phyloP scores from a whole-genome alignment of 2,888 invertebrate genomes.

The Oasisia sp. region DNA sequence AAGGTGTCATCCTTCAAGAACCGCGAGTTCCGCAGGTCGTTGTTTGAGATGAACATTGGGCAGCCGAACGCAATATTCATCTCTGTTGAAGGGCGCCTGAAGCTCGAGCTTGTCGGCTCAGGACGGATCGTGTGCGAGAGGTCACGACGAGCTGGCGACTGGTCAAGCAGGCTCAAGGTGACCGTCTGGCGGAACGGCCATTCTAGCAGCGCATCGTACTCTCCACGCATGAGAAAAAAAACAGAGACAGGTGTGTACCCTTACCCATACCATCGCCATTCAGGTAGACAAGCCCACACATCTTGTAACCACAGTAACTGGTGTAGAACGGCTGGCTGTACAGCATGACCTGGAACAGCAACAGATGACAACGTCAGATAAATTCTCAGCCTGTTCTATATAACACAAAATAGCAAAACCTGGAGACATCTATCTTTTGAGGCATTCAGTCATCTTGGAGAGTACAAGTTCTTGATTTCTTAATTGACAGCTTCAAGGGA shows the following conservation, averaged over 20 bases:
- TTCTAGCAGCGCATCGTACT: constrained; percentile 57
- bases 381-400: not conserved
- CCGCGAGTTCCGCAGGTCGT: constrained; percentile 21
- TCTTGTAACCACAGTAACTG: constrained; percentile 50
- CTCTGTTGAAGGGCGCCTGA: constrained; percentile 52
- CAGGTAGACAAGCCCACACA: constrained; percentile 61
- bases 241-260: constrained; percentile 56
- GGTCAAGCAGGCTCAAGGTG: constrained; percentile 58
- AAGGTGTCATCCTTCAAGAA: constrained; percentile 57
- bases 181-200: constrained; percentile 62
- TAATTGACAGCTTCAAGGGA: too few relatives aligned
- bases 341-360: not conserved
- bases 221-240: constrained; percentile 62
- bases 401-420: not conserved
- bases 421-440: not conserved
- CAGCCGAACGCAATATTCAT: constrained; percentile 56
- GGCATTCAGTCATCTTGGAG: too few relatives aligned
- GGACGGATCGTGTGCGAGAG: constrained; percentile 58
- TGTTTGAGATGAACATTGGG: constrained; percentile 35
- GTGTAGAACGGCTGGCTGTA: constrained; percentile 23
- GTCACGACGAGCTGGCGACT: constrained; percentile 45
- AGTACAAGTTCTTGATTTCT: too few relatives aligned
- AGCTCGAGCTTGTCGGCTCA: constrained; percentile 57
- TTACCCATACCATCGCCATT: constrained; percentile 63
- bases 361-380: not conserved